A percentile compares a stretch with the other conserved stretches of the same genome.
These are phyloP conservation scores for Eilema griseolum DNA, from an alignment of 2,888 invertebrate species.

Conservation along the genomic window DNA sequence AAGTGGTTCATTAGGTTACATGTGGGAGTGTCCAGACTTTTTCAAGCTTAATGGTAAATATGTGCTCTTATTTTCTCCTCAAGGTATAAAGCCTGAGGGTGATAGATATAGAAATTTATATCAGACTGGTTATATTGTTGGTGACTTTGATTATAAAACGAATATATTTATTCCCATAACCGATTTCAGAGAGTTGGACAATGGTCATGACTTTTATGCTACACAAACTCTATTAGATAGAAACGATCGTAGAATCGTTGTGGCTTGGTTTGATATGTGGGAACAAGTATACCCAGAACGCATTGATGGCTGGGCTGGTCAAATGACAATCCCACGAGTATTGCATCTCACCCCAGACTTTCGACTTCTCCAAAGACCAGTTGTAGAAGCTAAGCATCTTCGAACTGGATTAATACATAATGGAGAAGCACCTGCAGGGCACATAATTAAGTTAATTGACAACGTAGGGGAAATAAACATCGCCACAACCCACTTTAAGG, in stretches of 20 bases:
- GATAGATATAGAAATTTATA: constrained; percentile 72
- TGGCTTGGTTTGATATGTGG: constrained; percentile 83
- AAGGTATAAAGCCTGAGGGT: constrained; percentile 71
- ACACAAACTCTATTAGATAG: constrained; percentile 71
- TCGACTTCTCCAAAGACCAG: constrained; percentile 66
- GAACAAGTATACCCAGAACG: constrained; percentile 72
- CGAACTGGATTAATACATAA: constrained; percentile 49
- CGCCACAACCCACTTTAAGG: constrained; percentile 35
- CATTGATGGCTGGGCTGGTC: constrained; percentile 74
- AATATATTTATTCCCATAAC: constrained; percentile 60
- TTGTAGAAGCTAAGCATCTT: constrained; percentile 52
- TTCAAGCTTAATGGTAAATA: constrained; percentile 72
- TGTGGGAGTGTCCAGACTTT: constrained; percentile 86
- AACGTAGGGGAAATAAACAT: constrained; percentile 71
- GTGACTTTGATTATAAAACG: constrained; percentile 70
- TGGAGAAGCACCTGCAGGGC: constrained; percentile 49
- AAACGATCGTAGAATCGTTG: constrained; percentile 62
- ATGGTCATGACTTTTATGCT: constrained; percentile 81
- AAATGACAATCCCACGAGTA: constrained; percentile 72
- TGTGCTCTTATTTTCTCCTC: constrained; percentile 78
- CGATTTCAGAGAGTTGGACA: constrained; percentile 70
- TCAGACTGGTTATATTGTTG: constrained; percentile 80
- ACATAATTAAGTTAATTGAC: constrained; percentile 46
- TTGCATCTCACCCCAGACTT: constrained; percentile 61
- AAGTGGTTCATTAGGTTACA: constrained; percentile 70